Evolutionary conservation across 1,140 invertebrate species (phyloP).

Genomic region (Paraescarpia echinospica): DNA sequence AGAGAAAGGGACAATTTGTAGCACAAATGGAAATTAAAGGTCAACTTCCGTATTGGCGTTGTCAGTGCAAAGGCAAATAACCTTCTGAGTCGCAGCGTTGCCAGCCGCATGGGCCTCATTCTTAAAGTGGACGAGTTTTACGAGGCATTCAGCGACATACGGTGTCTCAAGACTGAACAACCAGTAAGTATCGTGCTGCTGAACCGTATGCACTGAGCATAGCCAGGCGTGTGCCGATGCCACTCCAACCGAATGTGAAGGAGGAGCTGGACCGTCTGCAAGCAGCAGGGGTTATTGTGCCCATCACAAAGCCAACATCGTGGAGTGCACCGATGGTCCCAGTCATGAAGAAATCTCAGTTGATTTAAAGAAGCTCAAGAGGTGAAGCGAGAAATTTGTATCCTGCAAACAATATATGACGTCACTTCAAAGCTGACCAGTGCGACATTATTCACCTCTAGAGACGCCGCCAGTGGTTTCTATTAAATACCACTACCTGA

Average conservation of each 20-base stretch:
- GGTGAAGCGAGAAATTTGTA: too few relatives aligned
- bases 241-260: conserved; percentile 42
- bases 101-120: too few relatives aligned
- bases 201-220: conserved; percentile 34
- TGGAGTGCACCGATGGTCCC: conserved; percentile 40
- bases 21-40: neutral
- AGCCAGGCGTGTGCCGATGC: conserved; percentile 44
- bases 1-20: neutral
- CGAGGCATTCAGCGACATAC: neutral
- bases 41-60: conserved; percentile 18
- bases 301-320: conserved; percentile 35
- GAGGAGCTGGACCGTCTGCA: conserved; percentile 43
- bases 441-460: too few relatives aligned
- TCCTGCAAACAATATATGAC: too few relatives aligned
- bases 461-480: too few relatives aligned
- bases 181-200: conserved; percentile 35
- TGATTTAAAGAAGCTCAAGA: conserved; percentile 59
- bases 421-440: too few relatives aligned
- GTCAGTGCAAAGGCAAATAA: conserved; percentile 16
- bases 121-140: conserved; percentile 11
- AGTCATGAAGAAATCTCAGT: conserved; percentile 54
- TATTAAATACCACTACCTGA: too few relatives aligned
- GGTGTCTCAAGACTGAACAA: conserved; percentile 17
- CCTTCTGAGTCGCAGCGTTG: conserved; percentile 20
- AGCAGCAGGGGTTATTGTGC: conserved; percentile 36